Evolutionary conservation across 2,113 vertebrate species (phyloP).

Genomic region (Microtus pennsylvanicus): DNA sequence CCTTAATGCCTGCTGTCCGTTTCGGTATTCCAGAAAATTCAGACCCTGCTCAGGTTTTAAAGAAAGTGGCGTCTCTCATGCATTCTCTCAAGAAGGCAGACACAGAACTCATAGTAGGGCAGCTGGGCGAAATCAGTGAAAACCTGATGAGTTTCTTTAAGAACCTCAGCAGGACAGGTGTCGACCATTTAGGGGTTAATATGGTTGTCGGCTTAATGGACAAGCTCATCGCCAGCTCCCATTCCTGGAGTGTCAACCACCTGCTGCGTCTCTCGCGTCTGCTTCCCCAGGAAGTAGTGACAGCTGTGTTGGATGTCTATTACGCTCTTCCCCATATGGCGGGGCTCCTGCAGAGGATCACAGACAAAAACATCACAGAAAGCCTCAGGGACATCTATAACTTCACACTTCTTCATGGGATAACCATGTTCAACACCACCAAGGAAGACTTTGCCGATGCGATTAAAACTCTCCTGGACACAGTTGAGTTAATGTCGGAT

Average conservation of each 20-base stretch:
- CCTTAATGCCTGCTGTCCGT: slow-evolving; percentile 54
- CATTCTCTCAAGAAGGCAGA: slow-evolving; percentile 61
- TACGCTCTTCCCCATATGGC: slow-evolving; percentile 63
- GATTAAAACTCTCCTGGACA: slow-evolving; percentile 69
- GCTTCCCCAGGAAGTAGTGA: slow-evolving; percentile 65
- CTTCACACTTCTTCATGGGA: slow-evolving; percentile 81
- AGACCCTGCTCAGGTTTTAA: slow-evolving; percentile 39
- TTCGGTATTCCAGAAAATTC: background rate
- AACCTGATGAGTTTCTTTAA: slow-evolving; percentile 73
- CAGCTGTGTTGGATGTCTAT: slow-evolving; percentile 8
- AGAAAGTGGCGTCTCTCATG: slow-evolving; percentile 42
- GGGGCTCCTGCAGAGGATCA: slow-evolving; percentile 71
- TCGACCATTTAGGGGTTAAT: background rate
- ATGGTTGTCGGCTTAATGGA: slow-evolving; percentile 75
- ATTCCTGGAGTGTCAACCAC: slow-evolving; percentile 74
- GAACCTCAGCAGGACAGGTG: slow-evolving; percentile 35
- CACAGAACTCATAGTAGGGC: slow-evolving; percentile 69
- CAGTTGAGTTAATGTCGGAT: slow-evolving; percentile 59
- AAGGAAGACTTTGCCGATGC: slow-evolving; percentile 79
- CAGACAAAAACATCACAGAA: slow-evolving; percentile 76
- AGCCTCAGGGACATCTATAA: slow-evolving; percentile 76
- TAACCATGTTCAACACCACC: slow-evolving; percentile 69
- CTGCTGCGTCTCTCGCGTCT: slow-evolving; percentile 69
- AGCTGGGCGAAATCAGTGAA: slow-evolving; percentile 71
- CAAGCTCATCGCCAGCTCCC: slow-evolving; percentile 35